These are phyloP conservation scores for Muschampia plurimacula DNA, from an alignment of 2,888 invertebrate species.

Conservation along the genomic window DNA sequence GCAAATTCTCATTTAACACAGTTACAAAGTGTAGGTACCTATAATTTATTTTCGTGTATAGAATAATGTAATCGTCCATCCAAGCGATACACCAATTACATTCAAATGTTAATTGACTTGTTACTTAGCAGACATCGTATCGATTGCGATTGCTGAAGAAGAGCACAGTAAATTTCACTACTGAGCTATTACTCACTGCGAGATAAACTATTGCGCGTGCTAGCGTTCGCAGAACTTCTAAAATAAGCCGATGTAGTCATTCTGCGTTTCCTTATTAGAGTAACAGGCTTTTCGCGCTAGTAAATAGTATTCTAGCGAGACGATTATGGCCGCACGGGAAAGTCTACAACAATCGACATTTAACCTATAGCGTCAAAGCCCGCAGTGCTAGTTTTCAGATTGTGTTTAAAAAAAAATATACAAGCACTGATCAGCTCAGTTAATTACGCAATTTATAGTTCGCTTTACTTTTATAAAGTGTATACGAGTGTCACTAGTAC, in stretches of 20 bases:
- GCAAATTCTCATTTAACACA: not conserved
- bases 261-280: slow-evolving; percentile 68
- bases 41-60: not conserved
- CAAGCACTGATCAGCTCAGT: not conserved
- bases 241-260: slow-evolving; percentile 51
- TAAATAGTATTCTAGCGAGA: not conserved
- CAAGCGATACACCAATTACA: slow-evolving; percentile 22
- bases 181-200: slow-evolving; percentile 20
- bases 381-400: not conserved
- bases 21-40: not conserved
- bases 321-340: slow-evolving; percentile 5
- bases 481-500: no score
- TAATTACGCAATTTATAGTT: not conserved
- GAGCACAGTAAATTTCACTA: slow-evolving; percentile 23
- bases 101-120: slow-evolving; percentile 19
- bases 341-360: not conserved
- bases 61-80: not conserved
- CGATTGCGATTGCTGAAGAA: slow-evolving; percentile 15
- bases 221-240: slow-evolving; percentile 58
- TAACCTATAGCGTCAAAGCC: not conserved
- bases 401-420: not conserved
- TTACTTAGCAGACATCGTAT: slow-evolving; percentile 21
- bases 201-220: slow-evolving; percentile 38
- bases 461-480: no score
- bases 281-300: slow-evolving; percentile 39